Evolutionary conservation across 2,888 invertebrate species (phyloP).

Genomic region (Nymphalis polychloros): DNA sequence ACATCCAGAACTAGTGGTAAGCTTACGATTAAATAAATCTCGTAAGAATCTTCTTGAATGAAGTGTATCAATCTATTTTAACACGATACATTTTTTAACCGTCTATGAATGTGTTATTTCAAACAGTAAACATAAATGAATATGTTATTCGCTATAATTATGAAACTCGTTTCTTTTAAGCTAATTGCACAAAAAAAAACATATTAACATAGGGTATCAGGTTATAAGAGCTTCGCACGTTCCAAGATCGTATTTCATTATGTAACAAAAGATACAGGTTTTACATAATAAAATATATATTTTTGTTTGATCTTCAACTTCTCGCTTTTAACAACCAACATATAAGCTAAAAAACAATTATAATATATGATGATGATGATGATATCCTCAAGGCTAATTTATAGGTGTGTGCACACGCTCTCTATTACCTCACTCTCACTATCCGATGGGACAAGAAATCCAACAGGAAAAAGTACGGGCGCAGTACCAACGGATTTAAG

Average conservation of each 20-base stretch:
- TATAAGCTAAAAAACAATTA: no score
- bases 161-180: slow-evolving; percentile 1
- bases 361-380: no score
- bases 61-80: neutral
- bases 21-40: neutral
- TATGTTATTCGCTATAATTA: neutral
- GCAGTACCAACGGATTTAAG: no score
- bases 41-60: neutral
- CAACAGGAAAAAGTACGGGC: no score
- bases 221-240: slow-evolving; percentile 3
- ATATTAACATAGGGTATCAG: slow-evolving; percentile 9
- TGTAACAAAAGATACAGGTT: slow-evolving; percentile 9
- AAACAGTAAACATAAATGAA: neutral
- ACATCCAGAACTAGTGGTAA: no score
- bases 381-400: no score
- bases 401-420: no score
- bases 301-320: neutral
- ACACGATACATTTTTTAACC: neutral
- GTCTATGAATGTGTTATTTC: neutral
- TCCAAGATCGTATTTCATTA: slow-evolving; percentile 9
- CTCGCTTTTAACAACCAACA: neutral
- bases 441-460: no score
- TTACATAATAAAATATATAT: neutral
- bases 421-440: no score
- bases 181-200: slow-evolving; percentile 2